Conservation (phyloP, 35 echinoderm and acorn worm species). For the Diadema setosum region DNA sequence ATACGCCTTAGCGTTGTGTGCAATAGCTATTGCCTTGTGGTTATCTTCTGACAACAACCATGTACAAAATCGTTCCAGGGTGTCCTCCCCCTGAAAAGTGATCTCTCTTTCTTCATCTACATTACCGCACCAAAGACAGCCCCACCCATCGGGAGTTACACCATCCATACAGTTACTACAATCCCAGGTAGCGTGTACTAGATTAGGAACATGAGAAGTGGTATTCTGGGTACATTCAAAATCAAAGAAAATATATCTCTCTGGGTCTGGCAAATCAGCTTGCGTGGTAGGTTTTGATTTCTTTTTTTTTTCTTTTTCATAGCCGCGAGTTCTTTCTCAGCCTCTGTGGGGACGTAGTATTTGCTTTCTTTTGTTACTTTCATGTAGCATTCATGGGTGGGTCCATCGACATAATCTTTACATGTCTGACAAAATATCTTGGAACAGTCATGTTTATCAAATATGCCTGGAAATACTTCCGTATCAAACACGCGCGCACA, state of each 20-base stretch:
- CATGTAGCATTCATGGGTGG: background rate
- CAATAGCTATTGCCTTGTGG: slow-evolving; percentile 14
- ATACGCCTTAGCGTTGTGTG: slow-evolving; percentile 63
- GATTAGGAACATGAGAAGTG: slow-evolving; percentile 20
- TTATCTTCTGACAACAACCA: slow-evolving; percentile 26
- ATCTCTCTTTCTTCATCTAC: background rate
- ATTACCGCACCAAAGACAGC: background rate
- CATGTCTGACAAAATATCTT: background rate
- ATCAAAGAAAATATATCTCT: slow-evolving; percentile 54
- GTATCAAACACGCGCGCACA: background rate
- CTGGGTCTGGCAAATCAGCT: background rate
- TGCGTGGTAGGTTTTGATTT: background rate
- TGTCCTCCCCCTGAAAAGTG: slow-evolving; percentile 11
- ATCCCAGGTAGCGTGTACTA: background rate
- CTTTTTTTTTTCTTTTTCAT: background rate
- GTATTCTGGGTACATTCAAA: slow-evolving; percentile 44
- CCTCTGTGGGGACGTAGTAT: background rate
- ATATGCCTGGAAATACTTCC: background rate
- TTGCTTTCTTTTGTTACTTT: background rate
- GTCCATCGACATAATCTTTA: background rate
- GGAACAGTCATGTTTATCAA: background rate
- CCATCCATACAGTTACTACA: background rate
- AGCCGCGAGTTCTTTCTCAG: no score
- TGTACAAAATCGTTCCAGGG: background rate
- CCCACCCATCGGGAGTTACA: background rate